Evolutionary conservation across 2,888 invertebrate genomes (phyloP), one percentile per base, ranked within the genome.

Genomic region (Lacanobia oleracea): DNA sequence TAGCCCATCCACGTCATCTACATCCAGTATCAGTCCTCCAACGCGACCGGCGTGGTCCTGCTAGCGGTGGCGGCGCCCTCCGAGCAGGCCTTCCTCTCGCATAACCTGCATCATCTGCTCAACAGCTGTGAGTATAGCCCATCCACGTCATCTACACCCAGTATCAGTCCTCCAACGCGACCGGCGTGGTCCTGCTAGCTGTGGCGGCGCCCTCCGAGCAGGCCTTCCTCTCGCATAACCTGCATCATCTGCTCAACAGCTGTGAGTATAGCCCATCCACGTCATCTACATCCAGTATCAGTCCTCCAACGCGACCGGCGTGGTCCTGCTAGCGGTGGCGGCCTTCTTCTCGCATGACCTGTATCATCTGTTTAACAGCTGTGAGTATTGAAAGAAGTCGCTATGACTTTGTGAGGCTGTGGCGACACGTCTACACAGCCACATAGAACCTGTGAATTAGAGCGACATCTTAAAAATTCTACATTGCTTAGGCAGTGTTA

Each of bases 91-190:
- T 93, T 93, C 85, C 80, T 96, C 27, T 88, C 90, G 0, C 90
- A 94, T 61, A 93, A 95, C 33, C 82, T 95, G 64, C 89, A 92
- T 12, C 91, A 92, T 73, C 69, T 94, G 56, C 91, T 95, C 1
- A 75, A 85, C 23, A 84, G 71, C 62, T 91, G 93, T 93, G 27
- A 90, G 91, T 89, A 27, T 45, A 56, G 18, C 18, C 50, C 37
- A 37, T 37, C 37, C 37, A 37, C 37, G 33, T 50, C 8, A 53
- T 21, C 50, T 21, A 0, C 89, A 95, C 33, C 87, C 94, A 0
- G 92, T 87, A 2, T 91, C 92, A 0, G 88, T 95, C 4, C 83
- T 95, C 23, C 91, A 91, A 93, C 84, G 86, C 86, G 23, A 83
- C 91, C 0, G 95, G 94, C 1, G 85, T 91, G 3, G 81, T 84